These are phyloP conservation scores for Solenopsis invicta DNA, from an alignment of 1,140 invertebrate genomes.

Conservation along the genomic window DNA sequence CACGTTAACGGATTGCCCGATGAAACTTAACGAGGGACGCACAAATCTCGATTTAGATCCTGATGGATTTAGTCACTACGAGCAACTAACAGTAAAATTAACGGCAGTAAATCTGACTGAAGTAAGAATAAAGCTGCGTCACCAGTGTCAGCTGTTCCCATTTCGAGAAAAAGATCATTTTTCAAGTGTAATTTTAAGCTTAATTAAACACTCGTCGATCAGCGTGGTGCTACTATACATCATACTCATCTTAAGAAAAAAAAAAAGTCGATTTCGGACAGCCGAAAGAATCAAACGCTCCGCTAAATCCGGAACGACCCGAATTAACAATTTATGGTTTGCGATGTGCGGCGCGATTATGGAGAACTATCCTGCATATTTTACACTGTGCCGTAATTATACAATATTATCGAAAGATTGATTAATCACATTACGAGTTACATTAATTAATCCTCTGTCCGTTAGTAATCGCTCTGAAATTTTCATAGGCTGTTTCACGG, in stretches of 20 bases:
- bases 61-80: background rate
- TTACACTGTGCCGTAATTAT: background rate
- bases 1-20: background rate
- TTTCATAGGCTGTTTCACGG: background rate
- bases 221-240: background rate
- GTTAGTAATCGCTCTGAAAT: background rate
- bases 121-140: background rate
- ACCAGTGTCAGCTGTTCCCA: background rate
- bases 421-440: constrained; percentile 11
- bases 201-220: background rate
- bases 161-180: background rate
- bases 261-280: background rate
- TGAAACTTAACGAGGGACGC: background rate
- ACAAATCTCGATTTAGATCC: background rate
- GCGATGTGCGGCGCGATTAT: background rate
- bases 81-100: background rate
- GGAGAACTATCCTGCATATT: background rate
- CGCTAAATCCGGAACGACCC: background rate
- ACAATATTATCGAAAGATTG: background rate
- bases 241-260: background rate
- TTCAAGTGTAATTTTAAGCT: background rate
- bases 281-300: background rate
- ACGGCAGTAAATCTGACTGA: background rate
- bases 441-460: background rate
- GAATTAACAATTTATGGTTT: constrained; percentile 26